Conservation (phyloP, 2,113 vertebrate species). For the Labrus mixtus region DNA sequence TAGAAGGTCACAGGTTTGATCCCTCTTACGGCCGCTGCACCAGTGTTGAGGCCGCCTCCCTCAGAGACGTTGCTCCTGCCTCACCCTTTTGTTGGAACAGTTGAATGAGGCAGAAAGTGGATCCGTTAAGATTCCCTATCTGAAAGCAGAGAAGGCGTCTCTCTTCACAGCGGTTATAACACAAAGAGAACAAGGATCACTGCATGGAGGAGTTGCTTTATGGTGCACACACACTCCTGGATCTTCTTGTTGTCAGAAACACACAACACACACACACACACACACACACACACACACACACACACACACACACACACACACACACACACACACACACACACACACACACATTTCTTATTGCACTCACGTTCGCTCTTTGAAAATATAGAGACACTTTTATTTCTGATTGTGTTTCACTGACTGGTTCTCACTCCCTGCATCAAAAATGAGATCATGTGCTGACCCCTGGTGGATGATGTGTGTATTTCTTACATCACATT, state of each 20-base stretch:
- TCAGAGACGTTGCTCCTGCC: slow-evolving; percentile 5
- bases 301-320: too few relatives aligned
- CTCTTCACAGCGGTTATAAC: background rate
- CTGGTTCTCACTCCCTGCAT: background rate
- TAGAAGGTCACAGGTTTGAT: slow-evolving; percentile 57
- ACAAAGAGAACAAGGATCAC: slow-evolving; percentile 2
- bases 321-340: too few relatives aligned
- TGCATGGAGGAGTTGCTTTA: background rate
- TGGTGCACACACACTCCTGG: too few relatives aligned
- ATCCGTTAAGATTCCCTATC: slow-evolving; percentile 29
- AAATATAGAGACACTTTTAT: background rate
- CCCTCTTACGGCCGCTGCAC: slow-evolving; percentile 24
- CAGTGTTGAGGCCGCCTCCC: slow-evolving; percentile 22
- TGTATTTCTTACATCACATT: background rate
- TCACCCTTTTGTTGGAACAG: slow-evolving; percentile 36
- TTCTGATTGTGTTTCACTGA: background rate
- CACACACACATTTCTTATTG: background rate
- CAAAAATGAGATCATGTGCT: slow-evolving; percentile 23
- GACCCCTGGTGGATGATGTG: slow-evolving; percentile 64
- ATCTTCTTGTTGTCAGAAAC: background rate
- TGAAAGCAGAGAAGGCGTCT: slow-evolving; percentile 26
- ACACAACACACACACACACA: background rate
- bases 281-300: too few relatives aligned
- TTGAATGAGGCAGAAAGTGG: slow-evolving; percentile 24
- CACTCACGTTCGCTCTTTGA: background rate